Evolutionary conservation across 1,140 invertebrate genomes (phyloP).

Genomic region (Sycophila sp.): DNA sequence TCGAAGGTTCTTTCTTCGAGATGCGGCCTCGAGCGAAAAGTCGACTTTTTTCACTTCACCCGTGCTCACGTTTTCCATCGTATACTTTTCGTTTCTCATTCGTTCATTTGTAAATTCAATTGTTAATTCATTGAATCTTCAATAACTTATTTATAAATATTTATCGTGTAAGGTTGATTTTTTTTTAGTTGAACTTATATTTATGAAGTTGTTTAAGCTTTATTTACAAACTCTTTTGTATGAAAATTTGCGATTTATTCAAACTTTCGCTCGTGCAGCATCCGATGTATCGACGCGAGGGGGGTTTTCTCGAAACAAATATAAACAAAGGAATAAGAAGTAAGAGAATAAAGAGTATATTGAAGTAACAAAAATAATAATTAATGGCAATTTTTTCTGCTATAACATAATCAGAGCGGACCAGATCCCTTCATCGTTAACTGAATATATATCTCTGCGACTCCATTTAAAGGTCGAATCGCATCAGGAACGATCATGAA

Average conservation of each 20-base stretch:
- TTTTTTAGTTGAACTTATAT: neutral
- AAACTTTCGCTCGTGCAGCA: slow-evolving; percentile 10
- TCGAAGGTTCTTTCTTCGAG: slow-evolving; percentile 20
- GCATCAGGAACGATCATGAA: neutral
- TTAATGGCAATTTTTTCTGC: slow-evolving; percentile 19
- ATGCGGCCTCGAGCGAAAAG: slow-evolving; percentile 17
- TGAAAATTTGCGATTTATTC: neutral
- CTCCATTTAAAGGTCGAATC: slow-evolving; percentile 8
- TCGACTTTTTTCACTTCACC: slow-evolving; percentile 3
- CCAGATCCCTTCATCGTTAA: slow-evolving; percentile 32
- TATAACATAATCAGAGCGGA: slow-evolving; percentile 30
- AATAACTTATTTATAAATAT: neutral
- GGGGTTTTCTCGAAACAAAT: slow-evolving; percentile 1
- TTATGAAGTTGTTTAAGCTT: neutral
- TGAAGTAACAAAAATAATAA: slow-evolving; percentile 3
- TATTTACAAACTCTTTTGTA: neutral
- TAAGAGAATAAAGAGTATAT: neutral
- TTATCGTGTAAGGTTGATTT: slow-evolving; percentile 1
- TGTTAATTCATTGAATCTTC: neutral
- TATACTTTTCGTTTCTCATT: neutral
- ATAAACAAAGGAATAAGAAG: neutral
- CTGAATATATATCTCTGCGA: neutral
- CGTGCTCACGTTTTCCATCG: neutral
- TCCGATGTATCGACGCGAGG: neutral
- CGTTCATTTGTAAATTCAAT: neutral